Base-by-base conservation (phyloP, 2,113 vertebrate genomes). In the Vanacampus margaritifer region DNA sequence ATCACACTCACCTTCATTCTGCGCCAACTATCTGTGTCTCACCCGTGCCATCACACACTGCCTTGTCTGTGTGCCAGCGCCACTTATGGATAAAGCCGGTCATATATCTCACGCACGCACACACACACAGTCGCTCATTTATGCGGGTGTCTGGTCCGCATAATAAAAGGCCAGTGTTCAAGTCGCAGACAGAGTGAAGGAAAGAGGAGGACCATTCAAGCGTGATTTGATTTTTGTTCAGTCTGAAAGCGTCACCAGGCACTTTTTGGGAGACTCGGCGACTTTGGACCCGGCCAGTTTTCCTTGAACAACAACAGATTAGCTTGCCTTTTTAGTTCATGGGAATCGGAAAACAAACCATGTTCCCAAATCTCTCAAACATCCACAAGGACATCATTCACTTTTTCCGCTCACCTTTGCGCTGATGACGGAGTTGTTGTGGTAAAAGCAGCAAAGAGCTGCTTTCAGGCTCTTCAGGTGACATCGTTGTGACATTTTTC, bases 391-490 rank as follows among this genome's bases (percentile, higher is more conserved):
- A 61, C 28, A 35, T 50, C 39, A 43, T 23, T 14, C 8, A 26
- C 39, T 51, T 65, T 39, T 43, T 45, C 89, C 23, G 68, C 91
- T 91, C 88, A 99, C 97, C 97, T 98, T 96, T 81, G 92, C 90
- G 65, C 91, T 88, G 65, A 96, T 90, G 85, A 97, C 69, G 63
- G 95, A 91, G 75, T 92, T 97, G 82, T 92, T 92, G 86, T 95
- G 94, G 82, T 96, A 96, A 91, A 97, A 98, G 86, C 97, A 99
- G 84, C 97, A 99, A 80, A 99, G 81, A 17, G 94, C 94, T 62
- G 94, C 92, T 0, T 93, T 90, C 80, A 99, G 85, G 69, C 90
- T 86, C 71, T 94, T 94, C 76, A 94, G 68, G 76, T 79, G 93
- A 86, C 93, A 94, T 72, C 95, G 90, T 87, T 95, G 94, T 0